These are phyloP conservation scores for Rhagium mordax DNA, from an alignment of 2,888 invertebrate species.

Conservation along the genomic window DNA sequence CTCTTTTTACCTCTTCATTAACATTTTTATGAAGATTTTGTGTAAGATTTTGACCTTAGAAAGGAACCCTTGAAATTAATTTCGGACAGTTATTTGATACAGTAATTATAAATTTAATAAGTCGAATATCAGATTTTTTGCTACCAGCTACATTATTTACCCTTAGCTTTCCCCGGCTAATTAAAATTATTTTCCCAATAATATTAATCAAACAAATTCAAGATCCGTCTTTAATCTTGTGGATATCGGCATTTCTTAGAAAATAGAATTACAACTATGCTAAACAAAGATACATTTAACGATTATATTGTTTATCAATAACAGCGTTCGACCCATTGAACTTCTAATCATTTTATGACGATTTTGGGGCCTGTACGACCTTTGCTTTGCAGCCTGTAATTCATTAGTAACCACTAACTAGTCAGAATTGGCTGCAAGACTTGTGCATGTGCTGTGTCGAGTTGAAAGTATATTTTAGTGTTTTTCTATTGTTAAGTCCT, in stretches of 20 bases:
- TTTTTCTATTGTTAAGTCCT: background rate
- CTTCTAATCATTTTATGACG: conserved; percentile 53
- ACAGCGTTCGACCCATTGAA: conserved; percentile 53
- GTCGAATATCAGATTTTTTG: background rate
- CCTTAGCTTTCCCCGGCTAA: background rate
- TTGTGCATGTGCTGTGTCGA: conserved; percentile 26
- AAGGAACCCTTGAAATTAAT: background rate
- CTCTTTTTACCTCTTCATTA: background rate
- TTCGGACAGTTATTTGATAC: background rate
- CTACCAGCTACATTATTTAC: background rate
- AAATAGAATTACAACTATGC: background rate
- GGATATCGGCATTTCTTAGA: background rate
- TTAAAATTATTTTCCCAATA: background rate
- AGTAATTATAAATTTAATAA: background rate
- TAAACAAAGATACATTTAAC: conserved; percentile 33
- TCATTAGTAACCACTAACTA: conserved; percentile 41
- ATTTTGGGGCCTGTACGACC: conserved; percentile 51
- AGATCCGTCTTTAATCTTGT: background rate
- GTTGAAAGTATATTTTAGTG: conserved; percentile 19
- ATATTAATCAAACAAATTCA: background rate
- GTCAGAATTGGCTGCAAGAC: conserved; percentile 32
- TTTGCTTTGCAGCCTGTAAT: conserved; percentile 40
- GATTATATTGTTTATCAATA: conserved; percentile 49
- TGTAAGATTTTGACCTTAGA: background rate
- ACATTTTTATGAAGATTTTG: background rate